Percentiles rank a stretch among this genome's conserved stretches.
These are phyloP conservation scores for Chymomyza procnemis DNA, from an alignment of 2,888 invertebrate genomes.

Conservation along the genomic window DNA sequence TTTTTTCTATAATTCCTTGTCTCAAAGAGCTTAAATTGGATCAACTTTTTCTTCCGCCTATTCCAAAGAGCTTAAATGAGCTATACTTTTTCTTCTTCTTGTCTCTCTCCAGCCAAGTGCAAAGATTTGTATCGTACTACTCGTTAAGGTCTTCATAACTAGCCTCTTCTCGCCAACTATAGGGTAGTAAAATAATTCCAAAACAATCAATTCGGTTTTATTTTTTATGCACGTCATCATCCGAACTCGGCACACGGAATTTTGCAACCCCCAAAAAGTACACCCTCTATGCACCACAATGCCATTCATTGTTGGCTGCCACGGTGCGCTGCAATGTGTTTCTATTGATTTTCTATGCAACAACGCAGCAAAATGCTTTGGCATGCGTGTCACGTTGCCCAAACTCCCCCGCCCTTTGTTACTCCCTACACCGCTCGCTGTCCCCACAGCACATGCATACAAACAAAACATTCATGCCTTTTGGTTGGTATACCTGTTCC, in stretches of 20 bases:
- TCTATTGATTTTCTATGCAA: conserved; percentile 44
- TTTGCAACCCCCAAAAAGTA: not conserved
- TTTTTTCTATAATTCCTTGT: too few relatives aligned
- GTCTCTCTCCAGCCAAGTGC: too few relatives aligned
- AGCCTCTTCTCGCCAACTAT: not conserved
- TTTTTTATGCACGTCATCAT: not conserved
- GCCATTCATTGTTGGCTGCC: not conserved
- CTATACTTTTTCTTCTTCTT: too few relatives aligned
- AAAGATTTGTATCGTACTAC: too few relatives aligned
- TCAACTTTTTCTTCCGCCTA: too few relatives aligned
- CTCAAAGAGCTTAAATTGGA: too few relatives aligned
- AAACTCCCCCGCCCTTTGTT: not conserved
- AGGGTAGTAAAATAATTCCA: not conserved
- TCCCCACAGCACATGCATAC: too few relatives aligned
- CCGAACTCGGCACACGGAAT: not conserved
- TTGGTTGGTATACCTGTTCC: conserved; percentile 19
- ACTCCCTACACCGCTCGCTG: not conserved
- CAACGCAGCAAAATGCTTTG: conserved; percentile 17
- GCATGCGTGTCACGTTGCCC: conserved; percentile 49
- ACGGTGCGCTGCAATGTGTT: conserved; percentile 27
- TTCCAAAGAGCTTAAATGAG: too few relatives aligned
- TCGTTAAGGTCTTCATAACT: too few relatives aligned
- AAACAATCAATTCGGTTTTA: not conserved
- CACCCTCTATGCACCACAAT: not conserved
- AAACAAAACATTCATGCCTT: conserved; percentile 1